A percentile compares a stretch with the other conserved stretches of the same genome.
Conservation (phyloP, 2,888 invertebrate species). For the Trypoxylon attenuatum region DNA sequence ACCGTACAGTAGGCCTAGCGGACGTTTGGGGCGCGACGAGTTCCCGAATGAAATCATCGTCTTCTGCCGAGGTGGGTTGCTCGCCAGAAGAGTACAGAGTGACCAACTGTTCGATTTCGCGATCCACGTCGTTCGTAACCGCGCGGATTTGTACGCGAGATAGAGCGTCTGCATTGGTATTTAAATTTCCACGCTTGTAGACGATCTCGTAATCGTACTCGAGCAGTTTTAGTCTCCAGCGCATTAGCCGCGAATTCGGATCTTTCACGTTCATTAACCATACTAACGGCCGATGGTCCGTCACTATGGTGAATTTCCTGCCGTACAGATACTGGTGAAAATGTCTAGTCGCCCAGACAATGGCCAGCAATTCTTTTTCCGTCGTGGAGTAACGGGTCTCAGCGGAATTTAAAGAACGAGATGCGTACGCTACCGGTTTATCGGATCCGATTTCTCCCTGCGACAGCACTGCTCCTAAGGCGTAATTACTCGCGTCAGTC, state of each 20-base stretch:
- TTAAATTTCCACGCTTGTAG: conserved; percentile 18
- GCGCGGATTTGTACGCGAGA: background rate
- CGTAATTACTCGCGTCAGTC: conserved; percentile 16
- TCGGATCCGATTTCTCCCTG: conserved; percentile 19
- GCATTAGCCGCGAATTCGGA: conserved; percentile 16
- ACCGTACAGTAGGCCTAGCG: too few relatives aligned
- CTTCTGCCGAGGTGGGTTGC: background rate
- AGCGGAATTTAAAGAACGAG: background rate
- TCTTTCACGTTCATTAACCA: conserved; percentile 26
- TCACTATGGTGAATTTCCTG: conserved; percentile 27
- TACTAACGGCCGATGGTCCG: conserved; percentile 29
- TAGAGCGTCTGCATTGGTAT: conserved; percentile 26
- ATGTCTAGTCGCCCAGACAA: conserved; percentile 23
- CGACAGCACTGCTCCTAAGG: conserved; percentile 17
- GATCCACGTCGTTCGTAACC: background rate
- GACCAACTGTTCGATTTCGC: conserved; percentile 1
- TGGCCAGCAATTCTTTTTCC: conserved; percentile 31
- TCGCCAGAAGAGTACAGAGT: background rate
- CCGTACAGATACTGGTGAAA: conserved; percentile 38
- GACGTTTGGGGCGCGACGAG: background rate
- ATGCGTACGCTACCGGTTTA: conserved; percentile 15
- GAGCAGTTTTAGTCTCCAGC: conserved; percentile 19
- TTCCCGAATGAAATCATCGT: background rate
- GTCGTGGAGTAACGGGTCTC: too few relatives aligned
- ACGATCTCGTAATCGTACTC: conserved; percentile 31